Percentiles rank a stretch among this genome's conserved stretches.
Evolutionary conservation across 2,888 invertebrate genomes (phyloP).

Genomic region (Drosophila siamana): DNA sequence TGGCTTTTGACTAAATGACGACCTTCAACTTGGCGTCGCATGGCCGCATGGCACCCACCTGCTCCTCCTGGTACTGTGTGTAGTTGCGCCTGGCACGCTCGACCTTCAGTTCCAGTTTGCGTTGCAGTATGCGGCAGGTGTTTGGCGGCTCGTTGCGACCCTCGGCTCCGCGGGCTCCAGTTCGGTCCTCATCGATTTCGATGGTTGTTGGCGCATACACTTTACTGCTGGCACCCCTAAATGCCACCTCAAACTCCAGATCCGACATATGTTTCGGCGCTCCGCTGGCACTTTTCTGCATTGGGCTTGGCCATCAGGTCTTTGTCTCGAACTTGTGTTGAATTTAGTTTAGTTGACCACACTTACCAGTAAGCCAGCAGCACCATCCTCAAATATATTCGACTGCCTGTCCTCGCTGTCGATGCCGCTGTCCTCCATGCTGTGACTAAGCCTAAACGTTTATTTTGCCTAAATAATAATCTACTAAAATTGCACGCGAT

Average conservation of each 20-base stretch:
- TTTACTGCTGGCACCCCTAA: conserved; percentile 74
- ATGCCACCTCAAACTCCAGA: conserved; percentile 83
- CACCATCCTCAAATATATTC: conserved; percentile 71
- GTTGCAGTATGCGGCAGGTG: conserved; percentile 85
- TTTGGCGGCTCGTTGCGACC: conserved; percentile 77
- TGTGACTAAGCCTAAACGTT: conserved; percentile 12
- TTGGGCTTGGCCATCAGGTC: conserved; percentile 40
- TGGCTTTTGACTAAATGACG: conserved; percentile 7
- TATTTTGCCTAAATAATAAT: conserved; percentile 19
- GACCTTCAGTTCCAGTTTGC: conserved; percentile 85
- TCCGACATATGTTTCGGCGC: conserved; percentile 78
- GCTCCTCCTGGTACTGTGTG: conserved; percentile 83
- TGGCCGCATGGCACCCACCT: too few relatives aligned
- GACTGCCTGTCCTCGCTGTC: conserved; percentile 84
- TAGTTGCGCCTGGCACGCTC: conserved; percentile 85
- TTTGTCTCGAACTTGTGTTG: conserved; percentile 26
- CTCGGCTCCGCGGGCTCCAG: conserved; percentile 44
- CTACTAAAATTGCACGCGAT: conserved; percentile 44
- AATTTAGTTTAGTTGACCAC: conserved; percentile 11
- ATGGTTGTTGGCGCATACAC: conserved; percentile 65
- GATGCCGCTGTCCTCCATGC: conserved; percentile 84
- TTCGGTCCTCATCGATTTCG: conserved; percentile 72
- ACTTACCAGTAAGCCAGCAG: conserved; percentile 71
- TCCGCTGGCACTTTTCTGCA: conserved; percentile 69
- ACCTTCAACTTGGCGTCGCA: conserved; percentile 1